These are phyloP conservation scores for Adela reaumurella DNA, from an alignment of 2,888 invertebrate species.

Conservation along the genomic window DNA sequence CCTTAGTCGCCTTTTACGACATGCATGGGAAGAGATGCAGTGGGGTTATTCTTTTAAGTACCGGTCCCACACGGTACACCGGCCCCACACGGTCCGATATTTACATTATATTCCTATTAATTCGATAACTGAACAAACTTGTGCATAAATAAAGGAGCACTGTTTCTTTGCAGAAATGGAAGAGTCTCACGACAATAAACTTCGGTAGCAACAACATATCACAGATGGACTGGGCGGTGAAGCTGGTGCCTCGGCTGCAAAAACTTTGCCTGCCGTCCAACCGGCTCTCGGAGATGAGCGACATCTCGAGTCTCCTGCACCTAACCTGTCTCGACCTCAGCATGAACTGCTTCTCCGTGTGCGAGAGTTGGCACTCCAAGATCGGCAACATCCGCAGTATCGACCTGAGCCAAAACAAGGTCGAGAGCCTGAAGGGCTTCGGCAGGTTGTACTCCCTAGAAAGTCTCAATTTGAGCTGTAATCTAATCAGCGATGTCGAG, in stretches of 20 bases:
- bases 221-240: conserved; percentile 76
- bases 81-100: too few relatives aligned
- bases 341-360: conserved; percentile 69
- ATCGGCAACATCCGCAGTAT: conserved; percentile 86
- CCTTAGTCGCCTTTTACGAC: too few relatives aligned
- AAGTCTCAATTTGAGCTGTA: conserved; percentile 81
- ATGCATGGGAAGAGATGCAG: too few relatives aligned
- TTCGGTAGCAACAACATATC: conserved; percentile 76
- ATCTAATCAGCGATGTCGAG: conserved; percentile 73
- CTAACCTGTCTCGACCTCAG: conserved; percentile 74
- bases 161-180: conserved; percentile 69
- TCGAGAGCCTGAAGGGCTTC: conserved; percentile 68
- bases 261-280: conserved; percentile 75
- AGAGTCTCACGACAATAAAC: conserved; percentile 65
- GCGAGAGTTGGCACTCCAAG: conserved; percentile 77
- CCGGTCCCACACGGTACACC: too few relatives aligned
- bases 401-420: conserved; percentile 80
- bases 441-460: conserved; percentile 83
- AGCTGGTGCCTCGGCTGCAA: conserved; percentile 69
- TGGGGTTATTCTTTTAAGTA: too few relatives aligned
- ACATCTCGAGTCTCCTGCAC: conserved; percentile 75
- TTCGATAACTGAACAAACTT: too few relatives aligned
- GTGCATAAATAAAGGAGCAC: too few relatives aligned
- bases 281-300: conserved; percentile 67
- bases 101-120: too few relatives aligned